A percentile compares a stretch with the other conserved stretches of the same genome.
Conservation (phyloP, 2,113 vertebrate genomes). For the Myrmecophaga tridactyla region DNA sequence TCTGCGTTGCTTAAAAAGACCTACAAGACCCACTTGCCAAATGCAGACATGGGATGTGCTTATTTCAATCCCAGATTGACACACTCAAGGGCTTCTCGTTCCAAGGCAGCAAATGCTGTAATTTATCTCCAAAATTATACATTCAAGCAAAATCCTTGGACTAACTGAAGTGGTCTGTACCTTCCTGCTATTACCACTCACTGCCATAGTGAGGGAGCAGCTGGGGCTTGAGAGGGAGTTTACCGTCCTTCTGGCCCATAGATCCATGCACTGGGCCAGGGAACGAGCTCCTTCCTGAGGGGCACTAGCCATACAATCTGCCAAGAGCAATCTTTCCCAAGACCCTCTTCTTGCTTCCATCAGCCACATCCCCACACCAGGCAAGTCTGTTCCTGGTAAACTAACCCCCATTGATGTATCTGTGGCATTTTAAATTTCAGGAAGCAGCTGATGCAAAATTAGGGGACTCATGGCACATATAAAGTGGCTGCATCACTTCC, state of each 20-base stretch:
- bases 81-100: not conserved
- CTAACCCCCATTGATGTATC: not conserved
- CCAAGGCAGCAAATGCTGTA: not conserved
- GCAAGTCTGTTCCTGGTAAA: not conserved
- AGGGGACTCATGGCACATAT: not conserved
- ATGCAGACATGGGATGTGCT: not conserved
- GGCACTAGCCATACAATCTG: not conserved
- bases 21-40: not conserved
- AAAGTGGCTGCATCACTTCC: not conserved
- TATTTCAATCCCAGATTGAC: not conserved
- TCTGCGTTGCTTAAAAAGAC: not conserved
- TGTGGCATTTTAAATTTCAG: not conserved
- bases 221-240: not conserved
- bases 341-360: not conserved
- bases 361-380: not conserved
- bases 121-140: not conserved
- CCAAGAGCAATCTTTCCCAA: not conserved
- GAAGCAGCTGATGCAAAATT: not conserved
- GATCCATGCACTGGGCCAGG: not conserved
- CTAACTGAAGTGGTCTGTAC: not conserved
- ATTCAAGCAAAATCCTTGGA: not conserved
- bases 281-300: not conserved
- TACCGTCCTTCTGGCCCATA: not conserved
- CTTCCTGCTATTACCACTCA: fast-evolving
- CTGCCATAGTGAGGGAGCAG: not conserved